Conservation (phyloP, 2,113 vertebrate species). For the Sitta europaea region DNA sequence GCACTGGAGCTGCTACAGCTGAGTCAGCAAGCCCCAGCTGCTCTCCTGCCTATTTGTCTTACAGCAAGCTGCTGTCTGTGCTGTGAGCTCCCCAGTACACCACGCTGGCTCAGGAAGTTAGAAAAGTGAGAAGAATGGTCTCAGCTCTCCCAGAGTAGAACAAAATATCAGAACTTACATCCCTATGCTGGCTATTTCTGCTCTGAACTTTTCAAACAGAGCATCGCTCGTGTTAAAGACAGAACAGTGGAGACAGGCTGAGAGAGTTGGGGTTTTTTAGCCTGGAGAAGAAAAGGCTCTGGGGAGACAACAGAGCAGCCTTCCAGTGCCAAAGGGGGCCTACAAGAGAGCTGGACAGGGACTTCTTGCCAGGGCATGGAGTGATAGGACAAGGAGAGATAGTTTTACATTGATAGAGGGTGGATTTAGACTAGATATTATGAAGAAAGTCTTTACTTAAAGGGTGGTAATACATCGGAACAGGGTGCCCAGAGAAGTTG, state of each 20-base stretch:
- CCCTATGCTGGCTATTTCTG: neutral
- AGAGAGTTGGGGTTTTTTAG: neutral
- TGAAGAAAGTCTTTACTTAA: neutral
- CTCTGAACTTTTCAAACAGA: neutral
- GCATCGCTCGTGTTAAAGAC: accelerated
- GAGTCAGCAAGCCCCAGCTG: neutral
- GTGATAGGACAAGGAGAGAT: neutral
- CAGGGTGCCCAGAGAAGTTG: neutral
- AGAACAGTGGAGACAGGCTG: neutral
- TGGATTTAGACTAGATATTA: neutral
- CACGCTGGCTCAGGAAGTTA: accelerated
- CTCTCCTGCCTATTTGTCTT: neutral
- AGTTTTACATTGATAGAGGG: neutral
- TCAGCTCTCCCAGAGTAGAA: neutral
- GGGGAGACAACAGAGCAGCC: neutral
- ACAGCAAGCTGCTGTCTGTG: neutral
- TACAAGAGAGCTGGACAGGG: neutral
- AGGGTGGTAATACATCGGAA: neutral
- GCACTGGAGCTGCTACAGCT: neutral
- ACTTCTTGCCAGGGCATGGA: neutral
- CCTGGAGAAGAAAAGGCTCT: neutral
- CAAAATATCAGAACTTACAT: neutral
- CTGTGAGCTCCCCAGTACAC: neutral
- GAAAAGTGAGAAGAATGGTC: neutral
- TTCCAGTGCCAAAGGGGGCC: neutral